These are phyloP conservation scores for Ephestia elutella DNA, from an alignment of 1,140 invertebrate species.

Conservation along the genomic window DNA sequence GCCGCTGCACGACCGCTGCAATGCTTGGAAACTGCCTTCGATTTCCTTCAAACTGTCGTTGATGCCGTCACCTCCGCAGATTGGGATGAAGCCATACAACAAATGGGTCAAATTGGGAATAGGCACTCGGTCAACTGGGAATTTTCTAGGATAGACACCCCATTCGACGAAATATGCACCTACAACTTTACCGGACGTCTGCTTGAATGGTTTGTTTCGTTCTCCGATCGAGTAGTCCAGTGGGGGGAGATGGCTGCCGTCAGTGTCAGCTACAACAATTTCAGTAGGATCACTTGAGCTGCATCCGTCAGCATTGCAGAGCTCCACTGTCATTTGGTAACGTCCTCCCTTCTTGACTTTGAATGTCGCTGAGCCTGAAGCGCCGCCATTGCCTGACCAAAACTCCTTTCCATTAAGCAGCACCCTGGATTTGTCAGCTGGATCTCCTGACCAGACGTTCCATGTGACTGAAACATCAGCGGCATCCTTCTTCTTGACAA, in stretches of 20 bases:
- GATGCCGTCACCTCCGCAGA: constrained; percentile 66
- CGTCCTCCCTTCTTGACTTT: constrained; percentile 60
- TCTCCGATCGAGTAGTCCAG: constrained; percentile 51
- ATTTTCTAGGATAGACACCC: constrained; percentile 66
- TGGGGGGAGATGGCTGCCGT: constrained; percentile 62
- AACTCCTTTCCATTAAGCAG: constrained; percentile 51
- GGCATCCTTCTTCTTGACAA: constrained; percentile 50
- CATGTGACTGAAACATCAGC: constrained; percentile 61
- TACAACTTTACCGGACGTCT: constrained; percentile 64
- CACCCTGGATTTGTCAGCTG: constrained; percentile 48
- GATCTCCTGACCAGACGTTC: constrained; percentile 64
- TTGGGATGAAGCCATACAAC: constrained; percentile 65
- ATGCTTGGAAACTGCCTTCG: constrained; percentile 66
- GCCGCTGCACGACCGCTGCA: constrained; percentile 63
- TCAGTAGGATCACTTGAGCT: constrained; percentile 52
- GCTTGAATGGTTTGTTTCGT: constrained; percentile 63
- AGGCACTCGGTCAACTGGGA: constrained; percentile 59
- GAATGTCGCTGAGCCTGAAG: constrained; percentile 49
- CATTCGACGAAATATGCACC: constrained; percentile 69
- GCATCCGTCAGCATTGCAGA: constrained; percentile 60
- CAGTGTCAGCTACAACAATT: constrained; percentile 63
- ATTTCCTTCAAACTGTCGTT: constrained; percentile 71
- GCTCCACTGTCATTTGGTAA: constrained; percentile 58
- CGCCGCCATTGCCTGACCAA: constrained; percentile 48
- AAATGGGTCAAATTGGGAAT: constrained; percentile 63